Percentiles rank a stretch among this genome's conserved stretches.
Conservation (phyloP, 1,140 invertebrate species). For the Achroia grisella region DNA sequence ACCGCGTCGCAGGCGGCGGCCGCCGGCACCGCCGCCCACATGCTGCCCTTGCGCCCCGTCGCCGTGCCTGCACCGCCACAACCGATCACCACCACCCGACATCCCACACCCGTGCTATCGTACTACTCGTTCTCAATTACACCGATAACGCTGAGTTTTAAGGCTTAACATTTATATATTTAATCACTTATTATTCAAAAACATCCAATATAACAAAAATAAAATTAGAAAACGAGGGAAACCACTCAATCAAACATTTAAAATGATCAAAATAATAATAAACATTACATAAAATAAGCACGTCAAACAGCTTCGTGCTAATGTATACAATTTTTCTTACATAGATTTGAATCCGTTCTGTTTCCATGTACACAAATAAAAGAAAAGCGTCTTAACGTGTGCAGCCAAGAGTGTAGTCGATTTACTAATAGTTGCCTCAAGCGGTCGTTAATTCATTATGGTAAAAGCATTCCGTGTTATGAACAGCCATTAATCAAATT, state of each 20-base stretch:
- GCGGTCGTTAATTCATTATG: conserved; percentile 56
- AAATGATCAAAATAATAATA: conserved; percentile 40
- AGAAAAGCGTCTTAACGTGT: conserved; percentile 68
- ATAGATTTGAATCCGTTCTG: conserved; percentile 48
- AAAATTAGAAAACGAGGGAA: conserved; percentile 44
- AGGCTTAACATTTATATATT: not conserved
- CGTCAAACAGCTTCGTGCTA: conserved; percentile 70
- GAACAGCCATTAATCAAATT: conserved; percentile 58
- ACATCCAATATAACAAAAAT: conserved; percentile 26
- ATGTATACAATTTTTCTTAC: conserved; percentile 53
- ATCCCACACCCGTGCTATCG: not conserved
- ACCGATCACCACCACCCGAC: conserved; percentile 19
- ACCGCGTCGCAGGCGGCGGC: conserved; percentile 45
- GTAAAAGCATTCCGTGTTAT: conserved; percentile 69
- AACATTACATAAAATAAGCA: conserved; percentile 68
- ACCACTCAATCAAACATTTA: conserved; percentile 65
- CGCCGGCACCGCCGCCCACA: conserved; percentile 66
- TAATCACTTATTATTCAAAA: conserved; percentile 2
- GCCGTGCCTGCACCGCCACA: conserved; percentile 42
- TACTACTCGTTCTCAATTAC: not conserved
- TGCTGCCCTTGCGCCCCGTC: conserved; percentile 70
- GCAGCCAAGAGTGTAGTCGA: conserved; percentile 71
- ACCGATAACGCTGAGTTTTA: conserved; percentile 1
- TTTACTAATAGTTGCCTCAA: conserved; percentile 68
- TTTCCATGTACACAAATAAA: conserved; percentile 68